Evolutionary conservation across 1,140 invertebrate species (phyloP).

Genomic region (Antheraea mylitta): DNA sequence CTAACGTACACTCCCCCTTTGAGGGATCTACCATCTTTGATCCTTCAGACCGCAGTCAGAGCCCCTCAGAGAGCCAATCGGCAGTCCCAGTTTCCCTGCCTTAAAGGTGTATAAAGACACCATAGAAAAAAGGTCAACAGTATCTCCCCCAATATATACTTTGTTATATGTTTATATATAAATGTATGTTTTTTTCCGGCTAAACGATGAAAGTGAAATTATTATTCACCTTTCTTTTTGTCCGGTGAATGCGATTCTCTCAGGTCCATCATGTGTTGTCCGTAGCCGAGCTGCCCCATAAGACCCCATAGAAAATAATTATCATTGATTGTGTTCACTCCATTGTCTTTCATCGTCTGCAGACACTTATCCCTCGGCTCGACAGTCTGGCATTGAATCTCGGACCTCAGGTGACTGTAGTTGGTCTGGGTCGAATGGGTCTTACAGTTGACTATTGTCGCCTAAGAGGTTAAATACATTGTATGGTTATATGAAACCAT

Average conservation of each 20-base stretch:
- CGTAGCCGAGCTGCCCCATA: constrained; percentile 71
- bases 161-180: too few species aligned
- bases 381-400: constrained; percentile 78
- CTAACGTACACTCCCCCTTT: too few species aligned
- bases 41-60: too few species aligned
- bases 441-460: constrained; percentile 77
- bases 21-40: too few species aligned
- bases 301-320: constrained; percentile 79
- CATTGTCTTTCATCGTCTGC: constrained; percentile 80
- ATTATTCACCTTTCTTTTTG: constrained; percentile 35
- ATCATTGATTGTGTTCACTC: constrained; percentile 74
- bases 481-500: too few species aligned
- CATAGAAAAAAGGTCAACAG: too few species aligned
- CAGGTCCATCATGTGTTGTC: constrained; percentile 49
- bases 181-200: too few species aligned
- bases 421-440: constrained; percentile 83
- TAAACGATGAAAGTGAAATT: too few species aligned
- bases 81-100: too few species aligned
- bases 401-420: constrained; percentile 76
- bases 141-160: too few species aligned
- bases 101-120: too few species aligned
- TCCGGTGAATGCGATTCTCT: constrained; percentile 19
- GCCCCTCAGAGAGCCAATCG: too few species aligned
- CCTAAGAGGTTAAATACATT: constrained; percentile 52
- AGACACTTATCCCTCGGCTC: constrained; percentile 64